Conservation (phyloP, 2,113 vertebrate genomes). For the Petrocephalus zakoni region DNA sequence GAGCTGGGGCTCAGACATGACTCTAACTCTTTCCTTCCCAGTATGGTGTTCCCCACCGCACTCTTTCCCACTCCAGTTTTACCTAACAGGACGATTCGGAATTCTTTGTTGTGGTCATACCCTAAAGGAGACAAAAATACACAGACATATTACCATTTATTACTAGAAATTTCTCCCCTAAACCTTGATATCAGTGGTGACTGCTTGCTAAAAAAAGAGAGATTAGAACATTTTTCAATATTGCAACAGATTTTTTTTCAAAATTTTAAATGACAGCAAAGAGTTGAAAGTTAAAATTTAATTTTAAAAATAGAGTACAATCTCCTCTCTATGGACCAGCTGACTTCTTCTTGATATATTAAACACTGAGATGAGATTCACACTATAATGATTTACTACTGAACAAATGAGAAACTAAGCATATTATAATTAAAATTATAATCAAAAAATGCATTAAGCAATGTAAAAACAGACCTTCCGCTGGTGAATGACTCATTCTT, state of each 20-base stretch:
- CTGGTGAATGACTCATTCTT: neutral
- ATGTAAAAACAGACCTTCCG: neutral
- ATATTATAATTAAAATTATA: neutral
- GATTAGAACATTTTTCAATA: neutral
- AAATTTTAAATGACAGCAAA: neutral
- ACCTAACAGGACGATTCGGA: neutral
- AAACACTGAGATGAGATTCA: neutral
- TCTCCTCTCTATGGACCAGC: neutral
- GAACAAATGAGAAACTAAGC: neutral
- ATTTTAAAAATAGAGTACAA: neutral
- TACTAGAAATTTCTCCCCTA: neutral
- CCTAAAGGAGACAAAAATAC: neutral
- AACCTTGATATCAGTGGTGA: neutral
- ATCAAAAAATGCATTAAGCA: neutral
- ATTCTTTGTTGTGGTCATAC: neutral
- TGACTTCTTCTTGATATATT: neutral
- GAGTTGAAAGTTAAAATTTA: neutral
- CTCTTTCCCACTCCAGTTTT: neutral
- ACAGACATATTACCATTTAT: neutral
- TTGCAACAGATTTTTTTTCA: neutral
- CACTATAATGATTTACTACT: neutral
- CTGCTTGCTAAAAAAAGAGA: neutral
- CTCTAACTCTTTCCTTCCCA: neutral
- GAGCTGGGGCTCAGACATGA: neutral
- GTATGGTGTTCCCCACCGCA: neutral